phyloP scores from a whole-genome alignment of 2,113 vertebrate species.

The Prionailurus bengalensis region DNA sequence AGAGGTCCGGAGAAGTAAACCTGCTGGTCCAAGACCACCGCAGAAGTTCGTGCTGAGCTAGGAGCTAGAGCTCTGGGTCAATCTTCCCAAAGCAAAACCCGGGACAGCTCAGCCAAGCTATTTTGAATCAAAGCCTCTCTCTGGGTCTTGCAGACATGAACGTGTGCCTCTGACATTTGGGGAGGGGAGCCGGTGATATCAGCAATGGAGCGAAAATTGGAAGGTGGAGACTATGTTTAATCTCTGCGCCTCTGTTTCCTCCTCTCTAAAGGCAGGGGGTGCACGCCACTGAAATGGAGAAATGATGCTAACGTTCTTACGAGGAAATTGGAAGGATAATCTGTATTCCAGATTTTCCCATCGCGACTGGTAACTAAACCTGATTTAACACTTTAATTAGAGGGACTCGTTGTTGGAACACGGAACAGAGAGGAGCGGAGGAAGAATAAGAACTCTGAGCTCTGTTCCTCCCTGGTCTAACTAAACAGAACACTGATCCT shows the following conservation, averaged over 20 bases:
- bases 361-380: neutral
- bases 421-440: neutral
- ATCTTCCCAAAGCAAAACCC: neutral
- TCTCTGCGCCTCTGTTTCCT: neutral
- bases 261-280: neutral
- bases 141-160: neutral
- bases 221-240: neutral
- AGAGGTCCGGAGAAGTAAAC: neutral
- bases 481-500: neutral
- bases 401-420: neutral
- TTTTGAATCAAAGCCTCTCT: neutral
- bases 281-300: neutral
- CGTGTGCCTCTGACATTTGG: neutral
- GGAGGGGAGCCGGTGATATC: neutral
- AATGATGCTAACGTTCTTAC: neutral
- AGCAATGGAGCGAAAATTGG: neutral
- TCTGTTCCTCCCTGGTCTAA: neutral
- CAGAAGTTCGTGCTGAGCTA: neutral
- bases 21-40: neutral
- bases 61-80: neutral
- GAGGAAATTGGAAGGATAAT: neutral
- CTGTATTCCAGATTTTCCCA: neutral
- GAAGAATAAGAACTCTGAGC: neutral
- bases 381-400: constrained; percentile 52
- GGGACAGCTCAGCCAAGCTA: neutral